Conservation (phyloP, 2,888 invertebrate genomes). For the Noctua janthina region DNA sequence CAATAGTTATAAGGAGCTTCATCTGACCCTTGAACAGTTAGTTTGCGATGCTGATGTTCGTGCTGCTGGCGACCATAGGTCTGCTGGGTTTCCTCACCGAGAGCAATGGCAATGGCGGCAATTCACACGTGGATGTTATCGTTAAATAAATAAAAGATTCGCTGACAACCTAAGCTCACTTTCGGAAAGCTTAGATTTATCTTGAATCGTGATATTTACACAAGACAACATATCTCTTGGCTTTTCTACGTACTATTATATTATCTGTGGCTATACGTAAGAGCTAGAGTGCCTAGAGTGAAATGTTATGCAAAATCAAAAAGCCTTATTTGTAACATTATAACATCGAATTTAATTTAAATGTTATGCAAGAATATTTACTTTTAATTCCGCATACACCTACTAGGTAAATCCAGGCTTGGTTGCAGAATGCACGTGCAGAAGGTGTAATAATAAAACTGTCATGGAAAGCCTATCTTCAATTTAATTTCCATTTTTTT, state of each 20-base stretch:
- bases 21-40: not conserved
- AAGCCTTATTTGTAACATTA: not conserved
- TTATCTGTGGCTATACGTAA: not conserved
- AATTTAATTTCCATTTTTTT: not conserved
- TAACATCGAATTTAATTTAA: not conserved
- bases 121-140: conserved; percentile 42
- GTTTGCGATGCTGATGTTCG: conserved; percentile 46
- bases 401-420: not conserved
- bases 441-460: not conserved
- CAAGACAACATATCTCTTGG: not conserved
- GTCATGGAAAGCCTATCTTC: not conserved
- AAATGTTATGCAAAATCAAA: too few relatives aligned
- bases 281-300: too few relatives aligned
- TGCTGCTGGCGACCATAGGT: conserved; percentile 46
- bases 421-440: not conserved
- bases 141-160: conserved; percentile 37
- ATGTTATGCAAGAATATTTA: not conserved
- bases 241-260: not conserved
- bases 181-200: not conserved
- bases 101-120: conserved; percentile 2
- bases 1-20: not conserved
- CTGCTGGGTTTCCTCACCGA: conserved; percentile 48
- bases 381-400: not conserved
- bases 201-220: not conserved
- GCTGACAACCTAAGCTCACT: not conserved